phyloP scores from a whole-genome alignment of 2,113 vertebrate species.

The Oryzias javanicus region DNA sequence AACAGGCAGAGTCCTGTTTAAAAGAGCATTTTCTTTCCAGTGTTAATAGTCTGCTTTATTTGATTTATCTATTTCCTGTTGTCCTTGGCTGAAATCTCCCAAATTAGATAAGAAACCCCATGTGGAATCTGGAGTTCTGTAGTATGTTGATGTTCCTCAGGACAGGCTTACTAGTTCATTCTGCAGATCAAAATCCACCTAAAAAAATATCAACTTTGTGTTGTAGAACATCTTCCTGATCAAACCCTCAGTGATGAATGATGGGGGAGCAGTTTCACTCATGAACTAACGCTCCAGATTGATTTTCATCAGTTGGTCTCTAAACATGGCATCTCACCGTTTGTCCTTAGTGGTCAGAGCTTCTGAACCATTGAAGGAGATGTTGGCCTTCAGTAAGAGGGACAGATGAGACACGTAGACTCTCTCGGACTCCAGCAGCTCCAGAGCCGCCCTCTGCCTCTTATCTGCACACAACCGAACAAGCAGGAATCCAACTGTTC shows the following conservation, averaged over 20 bases:
- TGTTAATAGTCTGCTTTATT: conserved; percentile 42
- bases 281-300: no score
- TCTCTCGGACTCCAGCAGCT: conserved; percentile 94
- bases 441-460: conserved; percentile 89
- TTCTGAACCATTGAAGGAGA: conserved; percentile 88
- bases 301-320: no score
- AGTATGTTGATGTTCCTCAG: background rate
- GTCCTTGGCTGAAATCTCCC: conserved; percentile 5
- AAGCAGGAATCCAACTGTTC: no score
- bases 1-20: conserved; percentile 7
- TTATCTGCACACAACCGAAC: conserved; percentile 73
- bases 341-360: conserved; percentile 86
- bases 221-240: background rate
- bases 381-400: conserved; percentile 93
- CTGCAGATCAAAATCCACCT: background rate
- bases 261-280: no score
- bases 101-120: conserved; percentile 45
- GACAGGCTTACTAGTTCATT: background rate
- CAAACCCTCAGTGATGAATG: no score
- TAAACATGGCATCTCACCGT: conserved; percentile 76
- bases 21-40: conserved; percentile 17
- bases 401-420: conserved; percentile 93
- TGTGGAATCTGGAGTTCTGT: background rate
- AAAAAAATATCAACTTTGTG: background rate
- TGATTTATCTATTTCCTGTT: conserved; percentile 60